A percentile compares a stretch with the other conserved stretches of the same genome.
Evolutionary conservation across 30 jellyfish, hydroid and myxozoan genomes (phyloP).

Genomic region (Hydra vulgaris): DNA sequence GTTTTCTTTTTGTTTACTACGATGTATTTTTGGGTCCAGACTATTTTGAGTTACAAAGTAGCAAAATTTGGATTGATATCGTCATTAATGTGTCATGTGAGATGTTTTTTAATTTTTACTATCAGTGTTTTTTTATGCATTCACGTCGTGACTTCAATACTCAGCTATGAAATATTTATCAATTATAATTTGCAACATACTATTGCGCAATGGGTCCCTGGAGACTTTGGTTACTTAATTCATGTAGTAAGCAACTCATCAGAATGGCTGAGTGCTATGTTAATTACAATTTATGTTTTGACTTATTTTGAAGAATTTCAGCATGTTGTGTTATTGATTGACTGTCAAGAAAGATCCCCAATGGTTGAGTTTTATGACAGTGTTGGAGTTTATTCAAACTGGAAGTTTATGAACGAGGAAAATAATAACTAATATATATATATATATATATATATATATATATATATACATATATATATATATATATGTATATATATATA

Average conservation of each 20-base stretch:
- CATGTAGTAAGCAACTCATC: constrained; percentile 60
- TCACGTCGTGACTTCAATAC: constrained; percentile 50
- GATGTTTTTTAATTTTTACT: constrained; percentile 34
- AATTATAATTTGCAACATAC: too few relatives aligned
- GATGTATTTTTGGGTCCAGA: constrained; percentile 74
- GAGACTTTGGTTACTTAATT: constrained; percentile 60
- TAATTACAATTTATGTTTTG: constrained; percentile 43
- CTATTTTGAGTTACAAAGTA: constrained; percentile 42
- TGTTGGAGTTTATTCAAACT: constrained; percentile 56
- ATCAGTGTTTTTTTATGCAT: constrained; percentile 34
- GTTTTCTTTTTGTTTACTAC: constrained; percentile 50
- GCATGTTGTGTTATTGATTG: constrained; percentile 39
- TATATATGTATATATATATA: too few relatives aligned
- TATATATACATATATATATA: too few relatives aligned
- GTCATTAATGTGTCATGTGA: constrained; percentile 44
- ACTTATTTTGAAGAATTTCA: constrained; percentile 68
- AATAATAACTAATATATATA: too few relatives aligned
- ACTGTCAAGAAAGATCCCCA: constrained; percentile 56
- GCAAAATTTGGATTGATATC: constrained; percentile 50
- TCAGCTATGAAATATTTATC: constrained; percentile 39
- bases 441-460: too few relatives aligned
- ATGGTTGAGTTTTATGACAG: constrained; percentile 35
- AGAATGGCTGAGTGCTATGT: constrained; percentile 57
- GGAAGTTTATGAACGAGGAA: too few relatives aligned
- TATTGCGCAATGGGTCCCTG: constrained; percentile 48